These are phyloP conservation scores for Helogale parvula DNA, from an alignment of 2,113 vertebrate genomes.

Conservation along the genomic window DNA sequence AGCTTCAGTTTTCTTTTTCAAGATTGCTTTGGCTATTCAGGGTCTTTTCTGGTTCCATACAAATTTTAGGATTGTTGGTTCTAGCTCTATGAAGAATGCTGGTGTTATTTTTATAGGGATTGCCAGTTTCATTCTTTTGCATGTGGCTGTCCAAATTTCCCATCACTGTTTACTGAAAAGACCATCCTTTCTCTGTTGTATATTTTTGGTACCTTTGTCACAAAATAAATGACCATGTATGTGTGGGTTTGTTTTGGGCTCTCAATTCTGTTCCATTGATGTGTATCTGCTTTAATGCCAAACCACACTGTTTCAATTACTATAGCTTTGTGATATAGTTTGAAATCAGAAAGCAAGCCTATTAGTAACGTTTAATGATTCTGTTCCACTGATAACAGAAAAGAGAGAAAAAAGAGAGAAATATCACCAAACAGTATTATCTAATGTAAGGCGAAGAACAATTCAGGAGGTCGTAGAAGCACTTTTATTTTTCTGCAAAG, in stretches of 20 bases:
- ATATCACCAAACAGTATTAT: background rate
- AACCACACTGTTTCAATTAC: background rate
- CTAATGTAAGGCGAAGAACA: background rate
- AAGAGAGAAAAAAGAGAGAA: background rate
- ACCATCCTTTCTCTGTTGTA: background rate
- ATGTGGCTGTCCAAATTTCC: background rate
- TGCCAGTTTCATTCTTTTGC: background rate
- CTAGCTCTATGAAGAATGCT: too few species aligned
- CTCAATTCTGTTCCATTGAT: background rate
- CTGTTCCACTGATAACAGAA: background rate
- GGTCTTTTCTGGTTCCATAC: too few species aligned
- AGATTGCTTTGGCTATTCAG: too few species aligned
- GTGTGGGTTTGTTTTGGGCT: background rate
- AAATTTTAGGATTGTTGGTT: too few species aligned
- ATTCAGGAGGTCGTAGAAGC: background rate
- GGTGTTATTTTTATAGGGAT: too few species aligned
- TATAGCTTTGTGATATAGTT: background rate
- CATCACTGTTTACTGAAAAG: background rate
- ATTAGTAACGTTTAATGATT: slow-evolving; percentile 13
- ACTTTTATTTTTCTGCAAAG: slow-evolving; percentile 35
- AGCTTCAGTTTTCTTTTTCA: too few species aligned
- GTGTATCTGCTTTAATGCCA: background rate
- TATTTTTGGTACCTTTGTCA: background rate
- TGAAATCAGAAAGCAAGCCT: background rate
- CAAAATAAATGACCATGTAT: background rate